A percentile compares a stretch with the other conserved stretches of the same genome.
phyloP scores from a whole-genome alignment of 2,797 vertebrate species.

The Myotis myotis region DNA sequence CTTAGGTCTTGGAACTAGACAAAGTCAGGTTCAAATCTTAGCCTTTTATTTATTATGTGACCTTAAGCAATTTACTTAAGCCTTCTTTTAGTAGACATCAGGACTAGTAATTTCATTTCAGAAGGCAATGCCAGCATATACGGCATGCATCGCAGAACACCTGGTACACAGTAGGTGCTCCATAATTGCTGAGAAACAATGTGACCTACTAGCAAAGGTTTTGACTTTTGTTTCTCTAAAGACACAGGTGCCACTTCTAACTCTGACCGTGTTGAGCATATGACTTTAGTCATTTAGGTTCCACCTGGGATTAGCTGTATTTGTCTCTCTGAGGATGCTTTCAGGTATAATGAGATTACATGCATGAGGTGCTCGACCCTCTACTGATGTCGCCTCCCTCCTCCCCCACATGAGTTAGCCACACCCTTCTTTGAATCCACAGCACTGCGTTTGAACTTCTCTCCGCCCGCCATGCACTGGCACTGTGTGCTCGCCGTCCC shows the following conservation, averaged over 20 bases:
- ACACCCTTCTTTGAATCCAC: not conserved
- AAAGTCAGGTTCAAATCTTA: not conserved
- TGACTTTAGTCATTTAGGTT: not conserved
- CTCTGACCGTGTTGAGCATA: not conserved
- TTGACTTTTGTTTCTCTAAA: not conserved
- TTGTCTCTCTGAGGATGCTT: not conserved
- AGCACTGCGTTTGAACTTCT: not conserved
- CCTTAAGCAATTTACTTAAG: not conserved
- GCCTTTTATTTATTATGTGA: not conserved
- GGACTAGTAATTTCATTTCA: not conserved
- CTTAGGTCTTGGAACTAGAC: not conserved
- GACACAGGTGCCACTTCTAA: not conserved
- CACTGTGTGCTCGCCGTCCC: not conserved
- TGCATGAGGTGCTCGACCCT: not conserved
- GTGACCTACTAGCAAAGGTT: not conserved
- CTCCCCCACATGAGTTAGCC: not conserved
- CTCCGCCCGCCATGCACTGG: not conserved
- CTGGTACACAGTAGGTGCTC: not conserved
- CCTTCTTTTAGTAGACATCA: not conserved
- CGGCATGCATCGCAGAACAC: not conserved
- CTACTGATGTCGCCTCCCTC: too few relatives aligned
- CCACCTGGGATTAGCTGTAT: not conserved
- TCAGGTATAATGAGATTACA: not conserved
- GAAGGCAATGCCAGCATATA: not conserved
- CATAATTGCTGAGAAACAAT: not conserved